A percentile compares a stretch with the other conserved stretches of the same genome.
Conservation (phyloP, 2,113 vertebrate species). For the Hemiscyllium ocellatum region DNA sequence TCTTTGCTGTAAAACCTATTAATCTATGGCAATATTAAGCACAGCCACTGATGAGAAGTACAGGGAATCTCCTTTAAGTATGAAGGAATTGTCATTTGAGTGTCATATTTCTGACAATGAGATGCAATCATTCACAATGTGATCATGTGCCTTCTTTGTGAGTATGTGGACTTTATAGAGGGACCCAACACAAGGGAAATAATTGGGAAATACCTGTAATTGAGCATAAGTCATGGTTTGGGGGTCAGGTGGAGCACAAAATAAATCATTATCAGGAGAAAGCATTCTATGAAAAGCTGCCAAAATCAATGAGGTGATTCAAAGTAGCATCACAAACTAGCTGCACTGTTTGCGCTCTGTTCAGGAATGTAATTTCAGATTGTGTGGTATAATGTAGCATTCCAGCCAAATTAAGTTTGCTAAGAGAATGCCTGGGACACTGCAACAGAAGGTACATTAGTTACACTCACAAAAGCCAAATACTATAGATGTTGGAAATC, state of each 20-base stretch:
- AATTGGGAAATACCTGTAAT: not conserved
- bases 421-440: not conserved
- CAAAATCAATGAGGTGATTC: not conserved
- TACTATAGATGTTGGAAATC: too few relatives aligned
- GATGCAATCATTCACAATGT: not conserved
- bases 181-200: not conserved
- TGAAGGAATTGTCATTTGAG: not conserved
- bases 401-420: not conserved
- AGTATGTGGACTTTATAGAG: not conserved
- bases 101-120: not conserved
- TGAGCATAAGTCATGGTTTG: not conserved
- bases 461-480: not conserved
- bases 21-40: not conserved
- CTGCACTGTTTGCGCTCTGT: not conserved
- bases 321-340: not conserved
- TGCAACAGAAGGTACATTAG: too few relatives aligned
- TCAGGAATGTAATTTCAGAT: not conserved
- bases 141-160: not conserved
- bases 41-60: not conserved
- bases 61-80: not conserved
- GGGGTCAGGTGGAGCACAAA: not conserved
- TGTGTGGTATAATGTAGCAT: not conserved
- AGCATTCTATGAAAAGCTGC: not conserved
- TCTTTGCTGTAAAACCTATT: not conserved
- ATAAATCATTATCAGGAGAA: not conserved